Evolutionary conservation across 2,113 vertebrate species (phyloP), one percentile per base, ranked within the genome.

Genomic region (Podiceps cristatus): DNA sequence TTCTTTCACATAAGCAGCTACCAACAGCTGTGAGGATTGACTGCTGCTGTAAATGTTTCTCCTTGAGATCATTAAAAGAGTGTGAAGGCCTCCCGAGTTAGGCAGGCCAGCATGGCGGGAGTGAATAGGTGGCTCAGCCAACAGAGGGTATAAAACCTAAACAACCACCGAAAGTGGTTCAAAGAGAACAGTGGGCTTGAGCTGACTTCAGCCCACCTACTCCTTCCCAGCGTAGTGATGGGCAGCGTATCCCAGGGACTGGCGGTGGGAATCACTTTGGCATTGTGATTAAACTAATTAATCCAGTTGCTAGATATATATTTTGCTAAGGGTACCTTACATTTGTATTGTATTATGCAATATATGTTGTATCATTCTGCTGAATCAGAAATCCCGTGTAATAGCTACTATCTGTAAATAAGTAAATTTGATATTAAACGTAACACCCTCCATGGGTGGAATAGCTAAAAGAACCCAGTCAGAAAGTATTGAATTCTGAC

Each of bases 211-310:
- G 2, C 4, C 6, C 40, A 7, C 8, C 22, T 37, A 9, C n/a
- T 62, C 9, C 8, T 58, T 78, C 33, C 19, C 27, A 33, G 52
- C 0, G 0, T 5, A 3, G 18, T 13, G 45, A 18, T 0, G 2
- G 35, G 11, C 42, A 78, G 23, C 0, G 0, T 18, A 22, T 31
- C 52, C n/a, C 37, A 27, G 18, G 16, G 24, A 49, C n/a, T 2
- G 7, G 15, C 13, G 7, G 18, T 40, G 18, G 17, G 37, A 29
- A 42, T 60, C 55, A 11, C 13, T 6, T 2, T 33, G 23, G 16
- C 42, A 27, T 42, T 56, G 55, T 16, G 8, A 22, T 42, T 74
- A 13, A 69, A 29, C 4, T 50, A 4, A 58, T 76, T 73, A 29
- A 59, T 77, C 15, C 27, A 49, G 5, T n/a, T 71, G 13, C 28